These are phyloP conservation scores for Wasmannia auropunctata DNA, from an alignment of 1,140 invertebrate genomes.

Conservation along the genomic window DNA sequence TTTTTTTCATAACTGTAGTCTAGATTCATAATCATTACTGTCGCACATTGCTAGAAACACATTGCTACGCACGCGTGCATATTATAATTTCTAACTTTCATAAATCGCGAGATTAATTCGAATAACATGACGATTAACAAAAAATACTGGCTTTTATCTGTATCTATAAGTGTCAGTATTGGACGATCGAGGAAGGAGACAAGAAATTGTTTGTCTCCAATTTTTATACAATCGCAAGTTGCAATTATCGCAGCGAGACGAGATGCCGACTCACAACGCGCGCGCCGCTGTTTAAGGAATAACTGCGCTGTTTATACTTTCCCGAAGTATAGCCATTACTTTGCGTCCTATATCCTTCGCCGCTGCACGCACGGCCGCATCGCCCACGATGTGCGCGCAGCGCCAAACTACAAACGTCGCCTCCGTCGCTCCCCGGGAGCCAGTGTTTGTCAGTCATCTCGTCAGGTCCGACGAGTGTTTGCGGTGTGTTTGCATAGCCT, in stretches of 20 bases:
- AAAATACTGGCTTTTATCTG: background rate
- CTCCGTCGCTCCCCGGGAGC: slow-evolving; percentile 45
- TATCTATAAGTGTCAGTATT: background rate
- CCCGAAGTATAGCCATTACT: slow-evolving; percentile 17
- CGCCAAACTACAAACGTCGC: slow-evolving; percentile 56
- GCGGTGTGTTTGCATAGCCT: slow-evolving; percentile 59
- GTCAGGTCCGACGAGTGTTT: slow-evolving; percentile 63
- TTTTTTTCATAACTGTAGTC: background rate
- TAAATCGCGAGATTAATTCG: background rate
- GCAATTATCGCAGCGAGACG: background rate
- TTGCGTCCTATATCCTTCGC: slow-evolving; percentile 22
- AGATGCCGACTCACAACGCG: background rate
- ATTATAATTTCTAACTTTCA: too few species aligned
- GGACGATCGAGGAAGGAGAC: background rate
- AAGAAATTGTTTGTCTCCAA: background rate
- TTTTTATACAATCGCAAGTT: background rate
- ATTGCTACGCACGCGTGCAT: background rate
- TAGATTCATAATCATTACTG: background rate
- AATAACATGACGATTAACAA: background rate
- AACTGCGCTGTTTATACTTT: slow-evolving; percentile 28
- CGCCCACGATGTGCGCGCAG: background rate
- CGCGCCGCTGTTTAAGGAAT: background rate
- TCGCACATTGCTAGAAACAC: background rate
- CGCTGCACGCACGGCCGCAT: background rate
- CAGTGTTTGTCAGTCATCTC: slow-evolving; percentile 68